These are phyloP conservation scores for Lycorma delicatula DNA, from an alignment of 1,140 invertebrate species.

Conservation along the genomic window DNA sequence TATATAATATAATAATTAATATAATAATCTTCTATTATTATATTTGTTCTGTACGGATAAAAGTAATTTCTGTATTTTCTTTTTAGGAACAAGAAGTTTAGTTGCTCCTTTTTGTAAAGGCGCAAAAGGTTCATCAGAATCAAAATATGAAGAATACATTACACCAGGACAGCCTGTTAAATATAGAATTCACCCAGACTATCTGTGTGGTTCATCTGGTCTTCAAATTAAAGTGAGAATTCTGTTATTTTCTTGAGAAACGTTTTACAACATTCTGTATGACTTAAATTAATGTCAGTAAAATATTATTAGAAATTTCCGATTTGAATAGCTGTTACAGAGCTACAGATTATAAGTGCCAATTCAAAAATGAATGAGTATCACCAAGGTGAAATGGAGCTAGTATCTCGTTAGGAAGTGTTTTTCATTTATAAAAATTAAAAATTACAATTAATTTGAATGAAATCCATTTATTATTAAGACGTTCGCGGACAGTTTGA, in stretches of 20 bases:
- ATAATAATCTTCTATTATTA: no score
- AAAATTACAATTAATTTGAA: no score
- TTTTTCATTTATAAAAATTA: no score
- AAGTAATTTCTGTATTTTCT: no score
- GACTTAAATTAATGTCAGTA: no score
- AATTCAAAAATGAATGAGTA: neutral
- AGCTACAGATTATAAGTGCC: neutral
- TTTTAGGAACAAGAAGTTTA: conserved; percentile 1
- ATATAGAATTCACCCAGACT: conserved; percentile 13
- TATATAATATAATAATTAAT: no score
- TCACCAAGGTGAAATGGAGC: neutral
- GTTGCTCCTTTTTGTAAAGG: neutral
- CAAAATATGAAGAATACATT: conserved; percentile 12
- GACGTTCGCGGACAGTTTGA: no score
- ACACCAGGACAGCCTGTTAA: conserved; percentile 6
- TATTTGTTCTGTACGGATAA: no score
- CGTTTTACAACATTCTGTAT: neutral
- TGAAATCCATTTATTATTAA: no score
- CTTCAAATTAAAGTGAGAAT: conserved; percentile 8
- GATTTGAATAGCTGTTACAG: neutral
- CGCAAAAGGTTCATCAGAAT: neutral
- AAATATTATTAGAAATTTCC: no score
- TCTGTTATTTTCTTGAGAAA: neutral
- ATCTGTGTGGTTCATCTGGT: conserved; percentile 4
- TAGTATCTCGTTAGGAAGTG: no score